These are phyloP conservation scores for Meiosimyza decipiens DNA, from an alignment of 2,888 invertebrate species.

Conservation along the genomic window DNA sequence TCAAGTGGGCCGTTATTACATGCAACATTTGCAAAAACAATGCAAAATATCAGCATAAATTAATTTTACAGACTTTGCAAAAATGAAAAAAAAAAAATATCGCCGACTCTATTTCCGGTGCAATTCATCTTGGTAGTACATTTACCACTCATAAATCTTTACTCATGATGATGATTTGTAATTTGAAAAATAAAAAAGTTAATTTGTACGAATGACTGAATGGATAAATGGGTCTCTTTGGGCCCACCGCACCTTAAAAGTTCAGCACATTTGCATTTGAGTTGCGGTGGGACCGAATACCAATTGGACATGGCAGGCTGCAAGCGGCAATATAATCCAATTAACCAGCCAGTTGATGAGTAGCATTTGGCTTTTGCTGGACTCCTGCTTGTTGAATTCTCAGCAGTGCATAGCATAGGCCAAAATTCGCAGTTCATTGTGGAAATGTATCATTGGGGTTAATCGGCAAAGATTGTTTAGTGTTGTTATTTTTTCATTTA, in stretches of 20 bases:
- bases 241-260: constrained; percentile 14
- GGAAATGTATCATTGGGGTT: too few relatives aligned
- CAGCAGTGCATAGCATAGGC: neutral
- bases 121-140: neutral
- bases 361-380: constrained; percentile 7
- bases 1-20: neutral
- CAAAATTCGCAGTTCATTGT: neutral
- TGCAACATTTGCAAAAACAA: constrained; percentile 7
- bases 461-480: too few relatives aligned
- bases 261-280: neutral
- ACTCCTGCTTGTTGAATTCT: neutral
- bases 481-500: too few relatives aligned
- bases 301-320: constrained; percentile 8
- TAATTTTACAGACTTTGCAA: neutral
- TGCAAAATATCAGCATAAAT: constrained; percentile 4
- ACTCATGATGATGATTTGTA: constrained; percentile 4
- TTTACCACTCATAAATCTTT: constrained; percentile 4
- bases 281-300: constrained; percentile 2
- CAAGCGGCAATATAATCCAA: constrained; percentile 38
- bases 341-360: constrained; percentile 36
- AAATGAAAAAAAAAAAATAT: constrained; percentile 10
- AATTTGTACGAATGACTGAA: neutral
- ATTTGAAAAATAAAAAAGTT: neutral
- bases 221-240: neutral
- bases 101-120: constrained; percentile 14